A percentile compares a stretch with the other conserved stretches of the same genome.
These are phyloP conservation scores for Acanthosepion pharaonis DNA, from an alignment of 2,888 invertebrate genomes.

Conservation along the genomic window DNA sequence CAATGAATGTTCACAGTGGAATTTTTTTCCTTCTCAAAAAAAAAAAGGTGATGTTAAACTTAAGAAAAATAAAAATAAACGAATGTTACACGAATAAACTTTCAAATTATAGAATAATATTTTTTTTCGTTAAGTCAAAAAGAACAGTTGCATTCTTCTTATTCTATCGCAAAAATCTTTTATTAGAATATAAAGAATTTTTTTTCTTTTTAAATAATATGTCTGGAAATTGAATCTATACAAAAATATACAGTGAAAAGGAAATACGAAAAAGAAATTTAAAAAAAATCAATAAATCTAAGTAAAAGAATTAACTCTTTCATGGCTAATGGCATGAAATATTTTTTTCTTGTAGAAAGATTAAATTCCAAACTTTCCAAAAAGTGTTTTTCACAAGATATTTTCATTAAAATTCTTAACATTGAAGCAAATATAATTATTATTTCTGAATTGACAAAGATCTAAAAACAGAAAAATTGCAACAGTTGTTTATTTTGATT, in stretches of 20 bases:
- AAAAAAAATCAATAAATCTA: neutral
- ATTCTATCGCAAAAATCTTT: neutral
- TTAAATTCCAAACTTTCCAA: neutral
- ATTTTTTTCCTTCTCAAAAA: neutral
- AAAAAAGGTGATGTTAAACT: neutral
- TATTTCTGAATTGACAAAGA: too few relatives aligned
- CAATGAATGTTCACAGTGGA: neutral
- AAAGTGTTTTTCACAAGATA: neutral
- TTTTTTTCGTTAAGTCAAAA: neutral
- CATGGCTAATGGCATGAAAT: neutral
- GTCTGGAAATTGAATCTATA: constrained; percentile 18
- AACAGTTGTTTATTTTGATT: neutral
- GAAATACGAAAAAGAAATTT: neutral
- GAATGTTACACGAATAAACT: neutral
- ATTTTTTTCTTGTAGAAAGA: neutral
- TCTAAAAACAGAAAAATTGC: neutral
- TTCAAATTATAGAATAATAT: neutral
- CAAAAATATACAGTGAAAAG: neutral
- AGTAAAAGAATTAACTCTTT: neutral
- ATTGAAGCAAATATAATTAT: too few relatives aligned
- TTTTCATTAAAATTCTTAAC: too few relatives aligned
- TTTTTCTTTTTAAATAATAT: neutral
- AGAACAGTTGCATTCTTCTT: neutral
- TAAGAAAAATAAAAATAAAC: neutral
- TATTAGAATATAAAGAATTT: neutral